A percentile compares a stretch with the other conserved stretches of the same genome.
These are phyloP conservation scores for Strigops habroptila DNA, from an alignment of 2,113 vertebrate genomes.

Conservation along the genomic window DNA sequence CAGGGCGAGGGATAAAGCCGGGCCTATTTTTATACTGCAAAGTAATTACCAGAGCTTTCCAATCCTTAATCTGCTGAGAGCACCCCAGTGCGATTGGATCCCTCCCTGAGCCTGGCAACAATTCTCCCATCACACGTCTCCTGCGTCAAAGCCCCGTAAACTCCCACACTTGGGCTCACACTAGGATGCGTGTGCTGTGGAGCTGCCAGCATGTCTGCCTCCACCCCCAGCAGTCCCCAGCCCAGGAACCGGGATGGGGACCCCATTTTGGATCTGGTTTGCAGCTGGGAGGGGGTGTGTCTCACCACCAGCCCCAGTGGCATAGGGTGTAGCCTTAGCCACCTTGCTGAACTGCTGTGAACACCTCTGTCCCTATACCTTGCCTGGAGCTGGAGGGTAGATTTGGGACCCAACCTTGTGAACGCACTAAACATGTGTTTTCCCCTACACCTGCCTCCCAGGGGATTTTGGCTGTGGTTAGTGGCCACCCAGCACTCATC, in stretches of 20 bases:
- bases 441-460: neutral
- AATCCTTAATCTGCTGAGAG: constrained; percentile 47
- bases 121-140: constrained; percentile 35
- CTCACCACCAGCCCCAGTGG: accelerated
- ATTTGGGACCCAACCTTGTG: neutral
- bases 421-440: neutral
- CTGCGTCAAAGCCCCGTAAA: constrained; percentile 48
- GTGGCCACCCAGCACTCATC: neutral
- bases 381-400: neutral
- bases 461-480: neutral
- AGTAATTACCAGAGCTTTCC: constrained; percentile 64
- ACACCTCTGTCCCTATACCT: neutral
- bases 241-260: neutral
- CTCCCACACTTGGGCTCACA: constrained; percentile 25
- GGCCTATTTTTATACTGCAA: constrained; percentile 58
- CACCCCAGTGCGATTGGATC: constrained; percentile 34
- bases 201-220: neutral
- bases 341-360: neutral
- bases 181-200: neutral
- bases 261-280: neutral
- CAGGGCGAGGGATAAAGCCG: constrained; percentile 3
- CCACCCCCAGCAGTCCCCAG: neutral
- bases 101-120: constrained; percentile 41
- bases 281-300: neutral
- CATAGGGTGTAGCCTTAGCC: neutral